Evolutionary conservation across 2,888 invertebrate genomes (phyloP).

Genomic region (Volucella zonaria): DNA sequence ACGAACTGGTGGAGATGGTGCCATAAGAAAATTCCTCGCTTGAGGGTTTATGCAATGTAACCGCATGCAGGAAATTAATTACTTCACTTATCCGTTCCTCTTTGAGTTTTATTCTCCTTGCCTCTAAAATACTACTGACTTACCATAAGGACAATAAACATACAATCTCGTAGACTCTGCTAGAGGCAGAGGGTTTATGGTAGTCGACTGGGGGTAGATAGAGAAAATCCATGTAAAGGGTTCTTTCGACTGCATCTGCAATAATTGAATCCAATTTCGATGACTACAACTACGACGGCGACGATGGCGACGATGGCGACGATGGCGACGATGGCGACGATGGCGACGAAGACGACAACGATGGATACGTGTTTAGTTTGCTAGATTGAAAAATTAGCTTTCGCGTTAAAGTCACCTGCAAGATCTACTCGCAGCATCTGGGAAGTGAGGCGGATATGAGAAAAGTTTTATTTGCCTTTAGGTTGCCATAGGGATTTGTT

Average conservation of each 20-base stretch:
- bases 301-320: conserved; percentile 2
- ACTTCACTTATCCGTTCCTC: conserved; percentile 38
- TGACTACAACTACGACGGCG: no score
- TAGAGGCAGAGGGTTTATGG: neutral
- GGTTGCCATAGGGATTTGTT: neutral
- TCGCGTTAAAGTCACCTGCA: conserved; percentile 64
- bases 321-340: no score
- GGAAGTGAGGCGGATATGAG: conserved; percentile 43
- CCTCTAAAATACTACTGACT: neutral
- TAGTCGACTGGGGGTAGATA: neutral
- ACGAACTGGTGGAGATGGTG: neutral
- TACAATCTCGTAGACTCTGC: no score
- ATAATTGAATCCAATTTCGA: conserved; percentile 61
- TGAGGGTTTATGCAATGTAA: conserved; percentile 17
- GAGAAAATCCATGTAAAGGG: conserved; percentile 26
- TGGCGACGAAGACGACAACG: neutral
- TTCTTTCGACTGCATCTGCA: conserved; percentile 41
- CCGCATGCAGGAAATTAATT: conserved; percentile 67
- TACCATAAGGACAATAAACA: no score
- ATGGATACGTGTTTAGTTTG: conserved; percentile 60
- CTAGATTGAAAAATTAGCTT: conserved; percentile 63
- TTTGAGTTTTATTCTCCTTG: conserved; percentile 1
- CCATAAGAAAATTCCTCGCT: neutral
- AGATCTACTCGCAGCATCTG: conserved; percentile 17
- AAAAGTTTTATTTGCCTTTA: conserved; percentile 41